A percentile compares a stretch with the other conserved stretches of the same genome.
phyloP scores from a whole-genome alignment of 2,888 invertebrate genomes.

The Coelinius sp. region DNA sequence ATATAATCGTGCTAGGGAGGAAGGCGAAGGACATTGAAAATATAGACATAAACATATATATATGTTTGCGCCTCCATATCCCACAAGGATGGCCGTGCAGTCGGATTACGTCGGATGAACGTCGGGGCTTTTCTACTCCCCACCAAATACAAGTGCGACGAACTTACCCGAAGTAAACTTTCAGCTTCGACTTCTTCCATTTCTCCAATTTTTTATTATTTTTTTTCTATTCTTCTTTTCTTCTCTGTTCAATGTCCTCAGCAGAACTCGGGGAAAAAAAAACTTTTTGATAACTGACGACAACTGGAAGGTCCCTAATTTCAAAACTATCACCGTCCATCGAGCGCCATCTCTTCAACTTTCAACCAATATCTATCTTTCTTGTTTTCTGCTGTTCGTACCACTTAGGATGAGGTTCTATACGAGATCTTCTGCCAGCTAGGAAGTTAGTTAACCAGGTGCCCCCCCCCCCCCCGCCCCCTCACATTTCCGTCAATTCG shows the following conservation, averaged over 20 bases:
- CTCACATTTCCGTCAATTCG: conserved; percentile 46
- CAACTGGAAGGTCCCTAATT: conserved; percentile 12
- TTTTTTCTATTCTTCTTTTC: conserved; percentile 14
- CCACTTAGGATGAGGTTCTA: background rate
- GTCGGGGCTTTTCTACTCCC: conserved; percentile 28
- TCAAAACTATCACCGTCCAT: conserved; percentile 5
- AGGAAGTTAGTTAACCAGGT: conserved; percentile 44
- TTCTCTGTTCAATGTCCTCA: conserved; percentile 27
- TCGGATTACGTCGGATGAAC: conserved; percentile 44
- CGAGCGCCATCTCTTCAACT: background rate
- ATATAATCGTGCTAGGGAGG: background rate
- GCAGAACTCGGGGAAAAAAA: background rate
- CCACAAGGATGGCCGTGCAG: conserved; percentile 33
- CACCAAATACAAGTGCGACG: conserved; percentile 30
- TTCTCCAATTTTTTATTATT: conserved; percentile 10
- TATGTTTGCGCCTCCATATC: conserved; percentile 17
- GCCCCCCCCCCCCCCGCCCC: conserved; percentile 10
- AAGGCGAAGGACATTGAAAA: background rate
- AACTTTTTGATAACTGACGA: conserved; percentile 17
- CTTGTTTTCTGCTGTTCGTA: conserved; percentile 6
- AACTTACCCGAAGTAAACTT: conserved; percentile 41
- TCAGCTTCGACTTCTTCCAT: conserved; percentile 36
- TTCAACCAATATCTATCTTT: conserved; percentile 22
- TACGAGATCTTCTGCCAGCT: conserved; percentile 17
- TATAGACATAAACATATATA: background rate